Evolutionary conservation across 2,888 invertebrate genomes (phyloP).

Genomic region (Dynastes grantii): DNA sequence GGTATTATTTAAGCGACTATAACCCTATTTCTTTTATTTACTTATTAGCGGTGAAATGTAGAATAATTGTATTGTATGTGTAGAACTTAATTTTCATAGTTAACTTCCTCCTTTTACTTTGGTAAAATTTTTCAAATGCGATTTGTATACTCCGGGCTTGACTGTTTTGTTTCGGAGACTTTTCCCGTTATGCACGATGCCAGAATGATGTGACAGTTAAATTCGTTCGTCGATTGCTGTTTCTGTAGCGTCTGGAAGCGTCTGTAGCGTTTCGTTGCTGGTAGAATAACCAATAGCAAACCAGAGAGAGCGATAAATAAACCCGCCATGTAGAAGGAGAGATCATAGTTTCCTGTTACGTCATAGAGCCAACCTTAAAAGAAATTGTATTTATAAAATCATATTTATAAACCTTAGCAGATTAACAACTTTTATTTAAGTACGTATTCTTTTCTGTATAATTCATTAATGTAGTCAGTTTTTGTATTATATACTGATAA

Average conservation of each 20-base stretch:
- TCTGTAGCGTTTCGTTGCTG: slow-evolving; percentile 65
- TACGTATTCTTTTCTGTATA: too few species aligned
- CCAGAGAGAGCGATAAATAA: slow-evolving; percentile 86
- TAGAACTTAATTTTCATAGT: slow-evolving; percentile 6
- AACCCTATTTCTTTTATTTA: slow-evolving; percentile 13
- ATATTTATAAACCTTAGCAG: neutral
- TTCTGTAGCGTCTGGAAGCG: slow-evolving; percentile 62
- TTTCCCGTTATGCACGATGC: slow-evolving; percentile 62
- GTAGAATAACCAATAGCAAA: slow-evolving; percentile 72
- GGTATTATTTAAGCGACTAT: slow-evolving; percentile 1
- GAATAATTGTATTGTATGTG: neutral
- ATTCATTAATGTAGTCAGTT: too few species aligned
- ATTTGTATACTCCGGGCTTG: slow-evolving; percentile 54
- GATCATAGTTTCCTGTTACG: slow-evolving; percentile 82
- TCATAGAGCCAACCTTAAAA: slow-evolving; percentile 87
- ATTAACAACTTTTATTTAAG: too few species aligned
- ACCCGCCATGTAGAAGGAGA: slow-evolving; percentile 88
- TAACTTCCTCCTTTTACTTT: neutral
- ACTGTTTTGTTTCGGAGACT: slow-evolving; percentile 55
- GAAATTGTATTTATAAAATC: slow-evolving; percentile 13
- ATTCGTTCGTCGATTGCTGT: slow-evolving; percentile 63
- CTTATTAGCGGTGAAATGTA: slow-evolving; percentile 4
- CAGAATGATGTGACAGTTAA: slow-evolving; percentile 60
- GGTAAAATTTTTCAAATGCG: slow-evolving; percentile 57
- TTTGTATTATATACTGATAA: too few species aligned